phyloP scores from a whole-genome alignment of 2,797 vertebrate species.

The Linurgus olivaceus region DNA sequence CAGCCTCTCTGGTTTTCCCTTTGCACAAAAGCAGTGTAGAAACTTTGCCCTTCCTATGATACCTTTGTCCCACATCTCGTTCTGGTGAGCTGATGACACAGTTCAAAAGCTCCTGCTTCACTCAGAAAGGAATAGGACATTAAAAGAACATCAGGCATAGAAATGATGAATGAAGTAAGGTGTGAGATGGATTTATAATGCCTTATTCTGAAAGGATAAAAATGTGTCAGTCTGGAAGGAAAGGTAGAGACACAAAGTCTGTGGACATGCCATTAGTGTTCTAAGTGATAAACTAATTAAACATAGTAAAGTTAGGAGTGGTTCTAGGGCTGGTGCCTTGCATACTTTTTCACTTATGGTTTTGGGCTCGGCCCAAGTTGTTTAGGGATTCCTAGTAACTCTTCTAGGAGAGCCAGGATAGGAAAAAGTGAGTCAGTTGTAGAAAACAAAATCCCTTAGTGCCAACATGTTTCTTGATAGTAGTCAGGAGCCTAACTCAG shows the following conservation, averaged over 20 bases:
- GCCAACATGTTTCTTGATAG: background rate
- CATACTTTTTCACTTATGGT: slow-evolving; percentile 36
- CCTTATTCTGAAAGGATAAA: background rate
- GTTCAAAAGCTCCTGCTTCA: background rate
- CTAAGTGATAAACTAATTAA: slow-evolving; percentile 47
- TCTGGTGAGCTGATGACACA: background rate
- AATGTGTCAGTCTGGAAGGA: background rate
- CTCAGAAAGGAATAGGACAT: background rate
- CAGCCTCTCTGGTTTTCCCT: background rate
- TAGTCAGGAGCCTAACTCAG: background rate
- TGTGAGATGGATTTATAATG: background rate
- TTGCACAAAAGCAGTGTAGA: background rate
- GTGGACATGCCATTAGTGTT: background rate
- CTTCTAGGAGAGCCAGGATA: background rate
- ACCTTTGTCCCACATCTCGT: background rate
- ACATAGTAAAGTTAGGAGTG: slow-evolving; percentile 42
- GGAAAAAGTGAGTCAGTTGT: slow-evolving; percentile 14
- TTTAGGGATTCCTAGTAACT: background rate
- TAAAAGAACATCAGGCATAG: background rate
- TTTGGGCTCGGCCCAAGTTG: slow-evolving; percentile 24
- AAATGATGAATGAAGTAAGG: background rate
- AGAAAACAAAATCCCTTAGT: background rate
- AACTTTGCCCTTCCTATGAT: background rate
- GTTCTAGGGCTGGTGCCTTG: slow-evolving; percentile 8
- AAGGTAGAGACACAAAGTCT: background rate